These are phyloP conservation scores for Pissodes strobi DNA, from an alignment of 1,140 invertebrate genomes.

Conservation along the genomic window DNA sequence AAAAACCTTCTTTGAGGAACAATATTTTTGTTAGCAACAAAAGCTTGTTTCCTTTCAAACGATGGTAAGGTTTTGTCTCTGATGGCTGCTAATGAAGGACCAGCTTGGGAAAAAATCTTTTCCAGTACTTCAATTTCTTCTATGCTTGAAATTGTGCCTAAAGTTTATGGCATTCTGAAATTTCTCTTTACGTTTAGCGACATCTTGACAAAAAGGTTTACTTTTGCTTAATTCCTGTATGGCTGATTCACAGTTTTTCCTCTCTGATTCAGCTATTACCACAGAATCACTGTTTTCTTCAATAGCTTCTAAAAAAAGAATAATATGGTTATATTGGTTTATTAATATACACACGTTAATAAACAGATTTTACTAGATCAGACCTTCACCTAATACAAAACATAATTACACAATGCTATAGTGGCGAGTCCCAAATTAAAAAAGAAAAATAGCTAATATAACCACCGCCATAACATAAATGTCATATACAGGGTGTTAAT, in stretches of 20 bases:
- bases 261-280: background rate
- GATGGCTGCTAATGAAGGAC: conserved; percentile 1
- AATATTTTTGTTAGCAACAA: background rate
- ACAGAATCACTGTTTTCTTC: conserved; percentile 9
- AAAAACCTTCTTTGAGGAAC: background rate
- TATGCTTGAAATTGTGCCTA: conserved; percentile 3
- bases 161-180: background rate
- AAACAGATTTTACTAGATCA: background rate
- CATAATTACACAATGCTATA: background rate
- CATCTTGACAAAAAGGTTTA: conserved; percentile 2
- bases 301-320: conserved; percentile 1
- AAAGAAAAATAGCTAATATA: no score
- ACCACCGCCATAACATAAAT: no score
- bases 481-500: no score
- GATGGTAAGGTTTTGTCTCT: conserved; percentile 4
- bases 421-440: no score
- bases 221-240: background rate
- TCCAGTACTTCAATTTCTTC: conserved; percentile 3
- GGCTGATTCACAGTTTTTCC: background rate
- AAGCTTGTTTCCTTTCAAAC: conserved; percentile 1
- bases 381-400: background rate
- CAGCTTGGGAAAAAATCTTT: background rate
- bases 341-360: no score
- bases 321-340: background rate
- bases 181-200: background rate